Conservation (phyloP, 2,888 invertebrate species). For the Drymonia ruficornis region DNA sequence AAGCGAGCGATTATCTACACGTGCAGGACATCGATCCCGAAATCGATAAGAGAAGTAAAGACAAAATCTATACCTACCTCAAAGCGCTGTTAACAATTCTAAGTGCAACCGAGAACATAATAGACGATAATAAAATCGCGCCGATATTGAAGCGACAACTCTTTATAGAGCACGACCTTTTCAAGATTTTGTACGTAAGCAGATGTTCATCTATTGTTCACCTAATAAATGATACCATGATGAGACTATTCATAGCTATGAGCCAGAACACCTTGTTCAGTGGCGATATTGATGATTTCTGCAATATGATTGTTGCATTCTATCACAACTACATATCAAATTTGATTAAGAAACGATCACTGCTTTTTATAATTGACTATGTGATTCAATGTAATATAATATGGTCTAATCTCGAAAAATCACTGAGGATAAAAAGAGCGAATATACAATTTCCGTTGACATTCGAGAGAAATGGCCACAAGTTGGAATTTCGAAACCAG, state of each 20-base stretch:
- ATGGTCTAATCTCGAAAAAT: constrained; percentile 41
- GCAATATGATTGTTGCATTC: constrained; percentile 33
- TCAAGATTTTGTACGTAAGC: constrained; percentile 16
- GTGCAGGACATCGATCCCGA: constrained; percentile 32
- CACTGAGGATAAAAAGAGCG: constrained; percentile 14
- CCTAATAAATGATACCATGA: constrained; percentile 16
- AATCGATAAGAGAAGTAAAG: constrained; percentile 29
- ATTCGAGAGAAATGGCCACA: constrained; percentile 47
- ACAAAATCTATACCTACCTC: constrained; percentile 34
- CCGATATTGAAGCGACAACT: constrained; percentile 28
- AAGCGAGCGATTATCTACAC: constrained; percentile 30
- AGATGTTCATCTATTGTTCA: constrained; percentile 16
- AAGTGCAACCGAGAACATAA: constrained; percentile 29
- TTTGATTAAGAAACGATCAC: constrained; percentile 38
- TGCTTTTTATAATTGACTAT: constrained; percentile 36
- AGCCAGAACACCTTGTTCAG: constrained; percentile 15
- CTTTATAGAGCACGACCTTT: constrained; percentile 19
- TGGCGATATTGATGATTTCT: constrained; percentile 31
- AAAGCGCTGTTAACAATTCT: constrained; percentile 33
- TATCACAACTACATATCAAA: constrained; percentile 34
- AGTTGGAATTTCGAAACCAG: constrained; percentile 44
- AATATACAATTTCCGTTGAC: constrained; percentile 28
- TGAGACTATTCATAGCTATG: constrained; percentile 15
- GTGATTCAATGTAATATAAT: constrained; percentile 40
- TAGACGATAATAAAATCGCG: constrained; percentile 36